Evolutionary conservation across 2,888 invertebrate genomes (phyloP).

Genomic region (Papilio gigon): DNA sequence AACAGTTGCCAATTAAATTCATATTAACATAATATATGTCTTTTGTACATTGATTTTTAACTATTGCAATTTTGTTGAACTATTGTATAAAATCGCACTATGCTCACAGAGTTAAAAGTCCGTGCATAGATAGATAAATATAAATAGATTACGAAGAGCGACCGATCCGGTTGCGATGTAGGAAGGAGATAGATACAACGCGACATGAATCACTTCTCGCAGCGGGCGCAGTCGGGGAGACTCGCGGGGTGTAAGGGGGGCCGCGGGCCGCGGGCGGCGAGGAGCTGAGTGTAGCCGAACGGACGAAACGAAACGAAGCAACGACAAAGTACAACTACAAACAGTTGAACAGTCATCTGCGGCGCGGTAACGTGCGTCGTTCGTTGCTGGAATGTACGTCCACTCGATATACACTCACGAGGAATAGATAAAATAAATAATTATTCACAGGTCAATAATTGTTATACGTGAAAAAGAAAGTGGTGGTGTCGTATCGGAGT

Average conservation of each 20-base stretch:
- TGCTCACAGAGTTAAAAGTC: slow-evolving; percentile 72
- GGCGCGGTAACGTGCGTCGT: slow-evolving; percentile 69
- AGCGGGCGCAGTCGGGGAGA: slow-evolving; percentile 66
- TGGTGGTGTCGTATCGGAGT: slow-evolving; percentile 49
- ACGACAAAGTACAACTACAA: slow-evolving; percentile 72
- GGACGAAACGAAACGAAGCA: slow-evolving; percentile 72
- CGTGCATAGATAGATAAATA: slow-evolving; percentile 73
- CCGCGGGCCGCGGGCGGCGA: slow-evolving; percentile 62
- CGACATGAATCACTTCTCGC: slow-evolving; percentile 82
- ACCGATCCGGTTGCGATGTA: slow-evolving; percentile 82
- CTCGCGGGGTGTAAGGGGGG: slow-evolving; percentile 64
- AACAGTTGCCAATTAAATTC: not conserved
- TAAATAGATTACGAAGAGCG: slow-evolving; percentile 81
- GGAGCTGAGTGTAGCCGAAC: slow-evolving; percentile 54
- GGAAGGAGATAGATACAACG: slow-evolving; percentile 82
- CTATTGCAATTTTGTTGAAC: slow-evolving; percentile 31
- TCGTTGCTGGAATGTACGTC: slow-evolving; percentile 56
- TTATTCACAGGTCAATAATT: slow-evolving; percentile 55
- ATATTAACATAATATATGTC: not conserved
- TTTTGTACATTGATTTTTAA: slow-evolving; percentile 1
- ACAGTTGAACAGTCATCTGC: slow-evolving; percentile 79
- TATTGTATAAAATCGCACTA: slow-evolving; percentile 49
- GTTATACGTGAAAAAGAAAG: slow-evolving; percentile 56
- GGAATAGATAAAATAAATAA: slow-evolving; percentile 60
- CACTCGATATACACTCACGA: slow-evolving; percentile 56